Evolutionary conservation across 1,140 invertebrate species (phyloP), one percentile per base, ranked within the genome.

Genomic region (Apis laboriosa): DNA sequence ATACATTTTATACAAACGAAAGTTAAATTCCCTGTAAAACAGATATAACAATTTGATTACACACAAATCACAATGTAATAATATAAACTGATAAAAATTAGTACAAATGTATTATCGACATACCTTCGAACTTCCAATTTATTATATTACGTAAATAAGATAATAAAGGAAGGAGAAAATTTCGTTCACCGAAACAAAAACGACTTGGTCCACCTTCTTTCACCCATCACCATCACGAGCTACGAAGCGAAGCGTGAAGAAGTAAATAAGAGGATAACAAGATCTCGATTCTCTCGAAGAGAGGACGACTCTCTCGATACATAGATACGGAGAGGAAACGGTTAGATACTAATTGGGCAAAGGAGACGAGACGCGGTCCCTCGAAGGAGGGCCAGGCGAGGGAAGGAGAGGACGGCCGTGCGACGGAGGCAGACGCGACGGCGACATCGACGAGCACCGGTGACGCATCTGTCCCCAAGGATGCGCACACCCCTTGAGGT

Each of bases 391-490:
- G 28, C 13, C 11, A n/a, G 49, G 9, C 24, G 24, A 21, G 55
- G 2, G 63, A 11, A 9, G 12, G 5, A 17, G 21, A 53, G 17
- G 21, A 43, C 1, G 15, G 21, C 24, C 13, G n/a, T 51, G 28
- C 64, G 83, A 75, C 83, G 85, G 83, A 80, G 83, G 70, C 86
- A 90, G 90, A 91, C 88, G 87, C 85, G 80, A 80, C 85, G 84
- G 84, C 90, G 87, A 81, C 87, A 83, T 83, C 67, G 77, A 85
- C 75, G 70, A 85, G 84, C 74, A 86, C 80, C 88, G 87, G 89
- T 93, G 93, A 93, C 92, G 92, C 92, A 93, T 93, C 92, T 93
- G 91, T 93, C 93, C 92, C 93, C 81, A 82, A 92, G 93, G 93
- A 92, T 90, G 34, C 34, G 34, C 34, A 90, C 81, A 80, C 66